Conservation (phyloP, 2,797 vertebrate species). For the Gadopsis marmoratus region DNA sequence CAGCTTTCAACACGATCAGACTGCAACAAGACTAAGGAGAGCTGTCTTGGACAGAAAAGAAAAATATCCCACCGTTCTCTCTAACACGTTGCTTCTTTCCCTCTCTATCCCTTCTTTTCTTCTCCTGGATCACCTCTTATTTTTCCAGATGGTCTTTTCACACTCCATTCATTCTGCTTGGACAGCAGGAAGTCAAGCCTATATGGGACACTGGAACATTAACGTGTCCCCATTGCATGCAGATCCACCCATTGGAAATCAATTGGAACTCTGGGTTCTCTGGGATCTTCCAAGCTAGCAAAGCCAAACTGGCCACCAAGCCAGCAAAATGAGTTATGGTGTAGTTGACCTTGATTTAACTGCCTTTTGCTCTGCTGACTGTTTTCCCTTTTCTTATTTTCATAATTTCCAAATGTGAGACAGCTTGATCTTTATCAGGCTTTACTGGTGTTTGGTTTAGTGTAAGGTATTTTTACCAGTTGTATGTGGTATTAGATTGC, state of each 20-base stretch:
- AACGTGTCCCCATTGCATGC: conserved; percentile 57
- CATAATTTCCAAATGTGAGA: conserved; percentile 41
- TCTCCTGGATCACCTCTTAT: conserved; percentile 54
- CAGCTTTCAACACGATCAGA: neutral
- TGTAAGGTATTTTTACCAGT: conserved; percentile 47
- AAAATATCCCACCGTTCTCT: conserved; percentile 18
- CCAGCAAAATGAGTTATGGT: conserved; percentile 58
- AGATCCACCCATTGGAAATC: conserved; percentile 54
- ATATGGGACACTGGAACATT: conserved; percentile 55
- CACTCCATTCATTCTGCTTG: conserved; percentile 59
- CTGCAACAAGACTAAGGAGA: conserved; percentile 1
- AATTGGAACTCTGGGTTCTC: conserved; percentile 62
- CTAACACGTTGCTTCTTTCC: conserved; percentile 18
- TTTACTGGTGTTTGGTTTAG: conserved; percentile 27
- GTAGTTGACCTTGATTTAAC: conserved; percentile 50
- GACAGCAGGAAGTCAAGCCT: conserved; percentile 66
- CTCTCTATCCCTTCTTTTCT: conserved; percentile 18
- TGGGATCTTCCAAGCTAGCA: conserved; percentile 36
- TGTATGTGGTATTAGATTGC: conserved; percentile 46
- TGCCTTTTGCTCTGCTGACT: conserved; percentile 30
- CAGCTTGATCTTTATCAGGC: conserved; percentile 28
- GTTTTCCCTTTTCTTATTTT: conserved; percentile 28
- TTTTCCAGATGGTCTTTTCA: conserved; percentile 76
- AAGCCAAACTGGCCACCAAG: conserved; percentile 49
- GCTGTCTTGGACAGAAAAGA: conserved; percentile 26